These are phyloP conservation scores for Chrosomus eos DNA, from an alignment of 2,797 vertebrate genomes.

Conservation along the genomic window DNA sequence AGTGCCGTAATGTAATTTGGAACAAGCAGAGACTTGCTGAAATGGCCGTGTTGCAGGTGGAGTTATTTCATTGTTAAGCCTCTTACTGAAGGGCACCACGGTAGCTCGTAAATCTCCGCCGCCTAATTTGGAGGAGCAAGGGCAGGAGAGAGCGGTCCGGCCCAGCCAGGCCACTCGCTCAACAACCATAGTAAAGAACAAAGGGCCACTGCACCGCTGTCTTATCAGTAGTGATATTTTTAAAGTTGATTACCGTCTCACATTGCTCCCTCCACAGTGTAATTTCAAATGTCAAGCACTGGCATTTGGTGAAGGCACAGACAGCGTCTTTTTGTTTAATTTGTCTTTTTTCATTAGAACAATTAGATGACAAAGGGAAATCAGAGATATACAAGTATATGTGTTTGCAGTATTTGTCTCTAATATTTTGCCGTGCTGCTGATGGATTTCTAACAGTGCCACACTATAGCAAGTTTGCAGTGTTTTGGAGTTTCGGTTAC, in stretches of 20 bases:
- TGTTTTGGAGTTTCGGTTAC: constrained; percentile 66
- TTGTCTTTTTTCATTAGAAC: constrained; percentile 68
- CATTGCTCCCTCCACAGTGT: constrained; percentile 60
- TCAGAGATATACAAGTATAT: constrained; percentile 10
- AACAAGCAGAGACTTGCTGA: constrained; percentile 61
- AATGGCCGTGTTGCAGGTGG: constrained; percentile 63
- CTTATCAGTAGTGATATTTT: constrained; percentile 71
- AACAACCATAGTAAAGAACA: constrained; percentile 52
- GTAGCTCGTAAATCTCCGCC: constrained; percentile 76
- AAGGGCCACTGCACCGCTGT: constrained; percentile 50
- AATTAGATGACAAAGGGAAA: constrained; percentile 73
- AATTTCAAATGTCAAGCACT: constrained; percentile 76
- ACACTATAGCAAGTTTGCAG: constrained; percentile 73
- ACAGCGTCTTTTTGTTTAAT: constrained; percentile 70
- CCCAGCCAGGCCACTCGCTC: constrained; percentile 48
- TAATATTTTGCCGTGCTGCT: constrained; percentile 75
- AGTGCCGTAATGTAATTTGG: constrained; percentile 61
- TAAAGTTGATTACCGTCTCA: constrained; percentile 67
- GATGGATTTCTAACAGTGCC: constrained; percentile 68
- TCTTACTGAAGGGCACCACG: constrained; percentile 72
- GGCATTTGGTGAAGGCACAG: constrained; percentile 76
- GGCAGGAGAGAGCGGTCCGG: constrained; percentile 53
- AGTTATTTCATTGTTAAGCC: constrained; percentile 68
- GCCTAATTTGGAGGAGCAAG: constrained; percentile 64
- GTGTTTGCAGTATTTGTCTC: constrained; percentile 68